Base-by-base conservation (phyloP, 2,113 vertebrate species). In the Gymnocephalus cernua region DNA sequence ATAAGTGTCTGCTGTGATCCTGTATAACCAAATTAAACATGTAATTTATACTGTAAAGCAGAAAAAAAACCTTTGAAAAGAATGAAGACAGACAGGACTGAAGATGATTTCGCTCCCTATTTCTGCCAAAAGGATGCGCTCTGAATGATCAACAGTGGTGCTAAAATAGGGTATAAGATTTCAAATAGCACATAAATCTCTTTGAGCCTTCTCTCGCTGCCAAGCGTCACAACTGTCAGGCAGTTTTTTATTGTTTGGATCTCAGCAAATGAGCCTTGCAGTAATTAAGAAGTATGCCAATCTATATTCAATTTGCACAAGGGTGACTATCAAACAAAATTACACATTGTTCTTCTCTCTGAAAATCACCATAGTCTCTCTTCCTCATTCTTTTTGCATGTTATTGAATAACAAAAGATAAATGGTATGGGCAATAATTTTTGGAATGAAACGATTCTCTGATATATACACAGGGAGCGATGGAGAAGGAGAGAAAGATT, bases 281-380 rank as follows among this genome's bases (percentile, higher is more conserved):
- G 74, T 93, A 84, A 92, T 92, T 90, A 90, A 89, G 84, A 84
- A 81, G 74, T 76, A 78, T 88, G 79, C 72, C 83, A 82, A 85
- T 93, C 91, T 89, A 87, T 88, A 93, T 90, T 92, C 76, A 91
- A 82, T 90, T 92, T 89, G 80, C 78, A 82, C 58, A 71, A 64
- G 82, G 68, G 82, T 75, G 81, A 79, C 84, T 85, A 85, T 90
- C 78, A 90, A 85, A 89, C 80, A 84, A 85, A 86, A 89, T 90
- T 83, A 85, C 85, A 79, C 70, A 83, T 86, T 84, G 70, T 82
- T 81, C 77, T 67, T 86, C 76, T 85, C 64, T 89, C 29, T 76
- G 78, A 90, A 86, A 88, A 84, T 80, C 57, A 72, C 64, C 54
- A 64, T 61, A 54, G 86, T 87, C 79, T 65, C 51, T 48, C 56